A percentile compares a stretch with the other conserved stretches of the same genome.
These are phyloP conservation scores for Lophotis ruficrista DNA, from an alignment of 2,113 vertebrate genomes.

Conservation along the genomic window DNA sequence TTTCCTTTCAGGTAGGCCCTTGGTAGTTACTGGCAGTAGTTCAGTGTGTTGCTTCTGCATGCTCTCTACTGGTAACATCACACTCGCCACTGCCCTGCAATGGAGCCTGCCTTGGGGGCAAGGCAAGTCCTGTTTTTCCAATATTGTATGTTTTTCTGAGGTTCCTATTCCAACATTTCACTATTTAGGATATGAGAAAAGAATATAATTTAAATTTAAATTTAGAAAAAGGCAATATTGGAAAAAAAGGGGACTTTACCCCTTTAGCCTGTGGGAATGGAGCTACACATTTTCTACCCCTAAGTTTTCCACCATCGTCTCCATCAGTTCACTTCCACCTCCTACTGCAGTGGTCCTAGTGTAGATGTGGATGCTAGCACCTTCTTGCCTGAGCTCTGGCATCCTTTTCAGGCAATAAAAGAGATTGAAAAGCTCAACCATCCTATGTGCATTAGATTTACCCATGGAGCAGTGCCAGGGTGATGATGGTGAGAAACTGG, in stretches of 20 bases:
- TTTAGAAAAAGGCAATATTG: not conserved
- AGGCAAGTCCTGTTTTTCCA: not conserved
- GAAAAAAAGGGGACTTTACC: not conserved
- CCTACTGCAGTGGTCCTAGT: not conserved
- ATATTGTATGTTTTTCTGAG: not conserved
- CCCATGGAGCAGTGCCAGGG: not conserved
- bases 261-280: not conserved
- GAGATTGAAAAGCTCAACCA: not conserved
- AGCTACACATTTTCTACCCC: not conserved
- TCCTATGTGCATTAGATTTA: not conserved
- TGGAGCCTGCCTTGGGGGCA: not conserved
- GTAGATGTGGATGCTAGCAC: not conserved
- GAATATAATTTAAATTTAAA: not conserved
- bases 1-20: not conserved
- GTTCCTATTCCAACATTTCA: not conserved
- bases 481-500: not conserved
- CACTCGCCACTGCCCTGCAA: fast-evolving
- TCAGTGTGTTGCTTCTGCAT: not conserved
- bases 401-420: not conserved
- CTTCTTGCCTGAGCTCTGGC: not conserved
- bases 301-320: not conserved
- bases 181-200: not conserved
- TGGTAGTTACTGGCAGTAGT: not conserved
- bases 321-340: not conserved
- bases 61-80: not conserved